Evolutionary conservation across 2,113 vertebrate genomes (phyloP).

Genomic region (Dromas ardeola): DNA sequence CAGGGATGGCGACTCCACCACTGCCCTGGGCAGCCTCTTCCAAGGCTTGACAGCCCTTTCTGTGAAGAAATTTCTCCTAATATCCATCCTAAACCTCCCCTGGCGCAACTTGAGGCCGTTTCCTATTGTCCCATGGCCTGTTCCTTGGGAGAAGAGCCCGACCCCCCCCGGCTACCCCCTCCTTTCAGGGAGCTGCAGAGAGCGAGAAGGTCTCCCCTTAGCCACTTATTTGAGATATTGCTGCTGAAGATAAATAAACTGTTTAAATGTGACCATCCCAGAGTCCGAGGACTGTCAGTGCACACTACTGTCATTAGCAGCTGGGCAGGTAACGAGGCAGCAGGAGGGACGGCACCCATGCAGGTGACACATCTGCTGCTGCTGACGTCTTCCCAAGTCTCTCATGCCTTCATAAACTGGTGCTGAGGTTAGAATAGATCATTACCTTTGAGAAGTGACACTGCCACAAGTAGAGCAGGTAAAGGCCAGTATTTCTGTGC

Average conservation of each 20-base stretch:
- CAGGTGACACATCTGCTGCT: background rate
- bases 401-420: background rate
- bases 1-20: too few relatives aligned
- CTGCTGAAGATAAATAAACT: background rate
- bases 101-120: too few relatives aligned
- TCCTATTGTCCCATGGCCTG: too few relatives aligned
- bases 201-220: too few relatives aligned
- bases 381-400: background rate
- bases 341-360: background rate
- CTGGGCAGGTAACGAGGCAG: background rate
- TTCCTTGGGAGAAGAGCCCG: too few relatives aligned
- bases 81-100: too few relatives aligned
- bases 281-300: accelerated
- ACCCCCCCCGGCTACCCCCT: too few relatives aligned
- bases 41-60: too few relatives aligned
- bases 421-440: background rate
- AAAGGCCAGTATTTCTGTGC: background rate
- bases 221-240: background rate
- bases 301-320: too few relatives aligned
- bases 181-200: too few relatives aligned
- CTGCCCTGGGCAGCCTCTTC: too few relatives aligned
- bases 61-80: too few relatives aligned
- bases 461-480: background rate
- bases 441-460: background rate
- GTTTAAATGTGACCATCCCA: background rate